These are phyloP conservation scores for Aurelia aurita complex sp. Pacific DNA, from an alignment of 30 jellyfish, hydroid and myxozoan genomes.

Conservation along the genomic window DNA sequence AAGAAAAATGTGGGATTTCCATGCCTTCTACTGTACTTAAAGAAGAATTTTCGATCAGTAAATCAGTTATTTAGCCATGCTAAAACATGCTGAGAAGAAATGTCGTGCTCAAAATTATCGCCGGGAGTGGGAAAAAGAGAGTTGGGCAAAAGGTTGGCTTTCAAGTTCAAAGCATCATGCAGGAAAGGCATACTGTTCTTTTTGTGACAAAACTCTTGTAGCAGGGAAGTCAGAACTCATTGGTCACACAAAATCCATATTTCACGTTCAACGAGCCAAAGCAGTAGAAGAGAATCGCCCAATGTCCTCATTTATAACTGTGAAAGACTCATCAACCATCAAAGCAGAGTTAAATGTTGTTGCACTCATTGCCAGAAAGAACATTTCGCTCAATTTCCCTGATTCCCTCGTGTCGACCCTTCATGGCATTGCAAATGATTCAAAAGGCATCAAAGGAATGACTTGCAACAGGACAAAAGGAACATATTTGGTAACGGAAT, in stretches of 20 bases:
- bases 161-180: constrained; percentile 15
- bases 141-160: constrained; percentile 55
- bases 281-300: constrained; percentile 26
- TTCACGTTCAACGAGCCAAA: constrained; percentile 13
- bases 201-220: constrained; percentile 8
- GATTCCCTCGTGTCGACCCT: constrained; percentile 4
- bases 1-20: no score
- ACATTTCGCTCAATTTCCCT: background rate
- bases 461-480: constrained; percentile 8
- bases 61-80: constrained; percentile 5
- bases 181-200: constrained; percentile 36
- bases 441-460: background rate
- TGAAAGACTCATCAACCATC: constrained; percentile 2
- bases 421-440: background rate
- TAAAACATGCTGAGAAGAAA: constrained; percentile 16
- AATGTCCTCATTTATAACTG: constrained; percentile 6
- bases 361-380: background rate
- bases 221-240: constrained; percentile 29
- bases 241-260: constrained; percentile 12
- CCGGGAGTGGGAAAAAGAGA: constrained; percentile 59
- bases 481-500: constrained; percentile 8
- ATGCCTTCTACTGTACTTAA: no score
- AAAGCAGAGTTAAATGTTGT: background rate
- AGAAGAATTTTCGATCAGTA: no score
- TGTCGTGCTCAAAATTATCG: constrained; percentile 43